Conservation (phyloP, 2,888 invertebrate species). For the Fragum whitleyi region DNA sequence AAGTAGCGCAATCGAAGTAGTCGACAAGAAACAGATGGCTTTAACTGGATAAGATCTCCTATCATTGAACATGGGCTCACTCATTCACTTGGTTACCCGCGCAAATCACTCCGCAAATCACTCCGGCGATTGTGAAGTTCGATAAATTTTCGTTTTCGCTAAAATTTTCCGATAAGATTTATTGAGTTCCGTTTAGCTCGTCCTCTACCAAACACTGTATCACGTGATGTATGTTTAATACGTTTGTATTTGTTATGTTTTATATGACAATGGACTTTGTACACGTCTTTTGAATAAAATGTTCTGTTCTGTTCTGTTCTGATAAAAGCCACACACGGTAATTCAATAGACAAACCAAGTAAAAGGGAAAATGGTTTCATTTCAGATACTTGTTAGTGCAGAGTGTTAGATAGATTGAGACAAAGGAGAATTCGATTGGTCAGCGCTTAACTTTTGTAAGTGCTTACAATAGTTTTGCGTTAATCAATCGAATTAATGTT, state of each 20-base stretch:
- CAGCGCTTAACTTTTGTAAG: too few relatives aligned
- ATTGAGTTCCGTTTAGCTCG: too few relatives aligned
- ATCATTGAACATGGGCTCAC: not conserved
- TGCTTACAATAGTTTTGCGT: too few relatives aligned
- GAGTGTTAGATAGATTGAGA: not conserved
- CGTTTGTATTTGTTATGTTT: too few relatives aligned
- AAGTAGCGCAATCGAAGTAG: not conserved
- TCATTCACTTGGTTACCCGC: not conserved
- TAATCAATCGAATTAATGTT: too few relatives aligned
- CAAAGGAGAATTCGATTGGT: not conserved
- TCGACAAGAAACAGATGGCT: not conserved
- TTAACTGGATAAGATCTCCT: not conserved
- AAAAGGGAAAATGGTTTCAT: conserved; percentile 12
- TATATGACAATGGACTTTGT: too few relatives aligned
- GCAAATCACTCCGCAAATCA: not conserved
- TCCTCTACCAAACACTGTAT: too few relatives aligned
- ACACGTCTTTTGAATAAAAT: too few relatives aligned
- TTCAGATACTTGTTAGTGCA: not conserved
- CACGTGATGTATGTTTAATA: too few relatives aligned
- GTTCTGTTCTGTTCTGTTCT: conserved; percentile 9
- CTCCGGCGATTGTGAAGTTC: conserved; percentile 6
- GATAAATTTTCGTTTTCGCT: too few relatives aligned
- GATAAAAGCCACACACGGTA: conserved; percentile 9
- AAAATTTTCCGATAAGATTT: too few relatives aligned
- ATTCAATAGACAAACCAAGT: not conserved